Conservation (phyloP, 2,888 invertebrate species). For the Pomacea canaliculata region DNA sequence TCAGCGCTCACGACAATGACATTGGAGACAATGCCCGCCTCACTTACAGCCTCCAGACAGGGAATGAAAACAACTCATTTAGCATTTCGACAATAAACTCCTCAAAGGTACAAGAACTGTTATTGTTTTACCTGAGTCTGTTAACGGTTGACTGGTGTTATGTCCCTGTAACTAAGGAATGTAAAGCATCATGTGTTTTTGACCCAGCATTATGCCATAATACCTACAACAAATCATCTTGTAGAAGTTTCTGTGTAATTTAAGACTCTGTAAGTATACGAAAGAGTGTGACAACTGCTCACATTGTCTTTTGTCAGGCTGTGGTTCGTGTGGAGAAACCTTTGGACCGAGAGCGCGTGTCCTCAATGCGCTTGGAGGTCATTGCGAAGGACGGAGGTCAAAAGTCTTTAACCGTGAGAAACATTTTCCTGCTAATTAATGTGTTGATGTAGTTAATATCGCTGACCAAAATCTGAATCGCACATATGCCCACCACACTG, state of each 20-base stretch:
- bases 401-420: neutral
- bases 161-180: too few relatives aligned
- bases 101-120: too few relatives aligned
- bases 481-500: too few relatives aligned
- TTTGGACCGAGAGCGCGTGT: slow-evolving; percentile 33
- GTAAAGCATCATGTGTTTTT: too few relatives aligned
- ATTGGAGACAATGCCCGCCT: slow-evolving; percentile 28
- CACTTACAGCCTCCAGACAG: slow-evolving; percentile 24
- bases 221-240: neutral
- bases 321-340: slow-evolving; percentile 19
- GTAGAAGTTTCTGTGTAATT: neutral
- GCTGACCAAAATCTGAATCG: too few relatives aligned
- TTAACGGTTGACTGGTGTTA: too few relatives aligned
- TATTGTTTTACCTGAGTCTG: too few relatives aligned
- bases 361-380: slow-evolving; percentile 14
- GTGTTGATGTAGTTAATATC: too few relatives aligned
- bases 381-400: slow-evolving; percentile 22
- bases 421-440: too few relatives aligned
- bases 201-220: too few relatives aligned
- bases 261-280: neutral
- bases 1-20: slow-evolving; percentile 32
- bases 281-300: neutral
- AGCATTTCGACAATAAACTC: slow-evolving; percentile 4
- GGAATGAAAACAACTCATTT: slow-evolving; percentile 16
- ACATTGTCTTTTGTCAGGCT: slow-evolving; percentile 20